phyloP scores from a whole-genome alignment of 1,140 invertebrate species.

The Papilio polytes region DNA sequence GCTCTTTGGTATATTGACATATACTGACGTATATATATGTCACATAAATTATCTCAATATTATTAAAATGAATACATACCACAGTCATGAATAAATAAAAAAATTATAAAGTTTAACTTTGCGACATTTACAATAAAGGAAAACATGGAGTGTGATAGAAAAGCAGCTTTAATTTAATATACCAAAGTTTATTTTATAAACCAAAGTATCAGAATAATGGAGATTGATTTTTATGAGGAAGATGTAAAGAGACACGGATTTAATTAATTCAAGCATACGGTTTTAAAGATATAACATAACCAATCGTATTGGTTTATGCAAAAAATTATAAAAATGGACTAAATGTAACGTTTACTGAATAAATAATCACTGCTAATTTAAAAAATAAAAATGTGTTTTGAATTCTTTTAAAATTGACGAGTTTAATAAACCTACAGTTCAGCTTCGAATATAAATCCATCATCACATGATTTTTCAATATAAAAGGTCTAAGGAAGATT shows the following conservation, averaged over 20 bases:
- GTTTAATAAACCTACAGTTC: neutral
- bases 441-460: neutral
- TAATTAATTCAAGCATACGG: neutral
- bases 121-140: too few relatives aligned
- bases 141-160: too few relatives aligned
- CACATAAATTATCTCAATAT: too few relatives aligned
- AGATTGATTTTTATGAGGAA: neutral
- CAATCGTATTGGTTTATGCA: neutral
- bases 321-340: neutral
- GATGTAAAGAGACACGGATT: neutral
- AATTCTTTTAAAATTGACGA: neutral
- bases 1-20: too few relatives aligned
- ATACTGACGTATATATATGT: too few relatives aligned
- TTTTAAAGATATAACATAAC: neutral
- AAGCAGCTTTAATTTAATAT: too few relatives aligned
- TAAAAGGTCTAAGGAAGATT: neutral
- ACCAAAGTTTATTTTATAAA: neutral
- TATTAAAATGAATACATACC: too few relatives aligned
- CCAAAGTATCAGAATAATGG: neutral
- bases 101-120: too few relatives aligned
- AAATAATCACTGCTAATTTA: neutral
- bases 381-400: neutral
- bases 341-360: neutral
- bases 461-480: neutral
- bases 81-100: too few relatives aligned